phyloP scores from a whole-genome alignment of 2,797 vertebrate genomes.

The Uromys caudimaculatus region DNA sequence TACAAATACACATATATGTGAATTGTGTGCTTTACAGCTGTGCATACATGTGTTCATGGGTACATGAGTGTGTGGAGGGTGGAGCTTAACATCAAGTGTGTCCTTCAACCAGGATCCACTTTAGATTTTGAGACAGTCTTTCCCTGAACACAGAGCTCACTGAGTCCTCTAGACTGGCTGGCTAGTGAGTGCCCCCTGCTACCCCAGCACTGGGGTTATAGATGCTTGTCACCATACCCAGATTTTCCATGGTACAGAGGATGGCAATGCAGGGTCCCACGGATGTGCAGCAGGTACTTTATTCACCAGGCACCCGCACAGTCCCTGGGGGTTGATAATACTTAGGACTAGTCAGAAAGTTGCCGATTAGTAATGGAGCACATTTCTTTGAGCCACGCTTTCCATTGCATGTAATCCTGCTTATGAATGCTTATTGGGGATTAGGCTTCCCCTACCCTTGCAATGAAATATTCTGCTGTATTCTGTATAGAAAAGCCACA shows the following conservation, averaged over 20 bases:
- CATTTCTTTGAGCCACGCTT: slow-evolving; percentile 2
- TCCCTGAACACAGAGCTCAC: not conserved
- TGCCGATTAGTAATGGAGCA: not conserved
- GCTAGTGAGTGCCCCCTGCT: not conserved
- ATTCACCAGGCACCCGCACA: not conserved
- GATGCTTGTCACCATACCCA: not conserved
- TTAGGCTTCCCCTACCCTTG: slow-evolving; percentile 39
- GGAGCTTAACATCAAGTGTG: not conserved
- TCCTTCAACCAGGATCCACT: not conserved
- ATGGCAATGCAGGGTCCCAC: not conserved
- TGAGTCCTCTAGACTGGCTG: not conserved
- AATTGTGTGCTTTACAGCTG: not conserved
- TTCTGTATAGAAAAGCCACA: slow-evolving; percentile 22
- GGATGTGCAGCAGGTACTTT: not conserved
- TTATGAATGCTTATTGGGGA: not conserved
- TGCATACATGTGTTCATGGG: not conserved
- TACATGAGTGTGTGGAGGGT: not conserved
- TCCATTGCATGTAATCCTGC: not conserved
- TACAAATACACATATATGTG: not conserved
- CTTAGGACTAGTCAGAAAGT: not conserved
- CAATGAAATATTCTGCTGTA: not conserved
- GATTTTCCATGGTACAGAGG: not conserved
- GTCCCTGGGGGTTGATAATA: not conserved
- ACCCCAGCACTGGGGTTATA: not conserved
- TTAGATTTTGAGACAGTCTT: not conserved